These are phyloP conservation scores for Porites cylindrica DNA, from an alignment of 92 coral and sea anemone species.

Conservation along the genomic window DNA sequence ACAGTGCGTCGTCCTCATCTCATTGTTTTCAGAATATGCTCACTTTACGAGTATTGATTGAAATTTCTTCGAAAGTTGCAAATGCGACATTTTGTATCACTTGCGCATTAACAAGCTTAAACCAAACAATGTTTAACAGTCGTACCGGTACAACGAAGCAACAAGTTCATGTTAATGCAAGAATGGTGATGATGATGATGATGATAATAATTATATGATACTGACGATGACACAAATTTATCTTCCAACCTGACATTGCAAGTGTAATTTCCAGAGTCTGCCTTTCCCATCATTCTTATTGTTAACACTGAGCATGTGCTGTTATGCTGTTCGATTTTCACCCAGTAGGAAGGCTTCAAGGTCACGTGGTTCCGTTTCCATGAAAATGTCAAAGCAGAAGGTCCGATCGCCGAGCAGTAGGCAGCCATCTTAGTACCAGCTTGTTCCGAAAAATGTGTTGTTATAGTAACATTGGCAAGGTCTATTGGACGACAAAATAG, in stretches of 20 bases:
- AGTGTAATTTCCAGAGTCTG: slow-evolving; percentile 54
- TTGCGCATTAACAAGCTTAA: too few relatives aligned
- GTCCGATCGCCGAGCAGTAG: slow-evolving; percentile 39
- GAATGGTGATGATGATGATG: neutral
- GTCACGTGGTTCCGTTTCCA: slow-evolving; percentile 35
- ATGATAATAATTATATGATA: neutral
- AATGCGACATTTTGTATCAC: too few relatives aligned
- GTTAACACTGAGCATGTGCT: slow-evolving; percentile 44
- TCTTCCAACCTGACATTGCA: slow-evolving; percentile 51
- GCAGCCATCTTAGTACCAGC: neutral
- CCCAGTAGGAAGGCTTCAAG: slow-evolving; percentile 39
- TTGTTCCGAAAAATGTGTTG: neutral
- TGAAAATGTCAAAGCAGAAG: slow-evolving; percentile 23
- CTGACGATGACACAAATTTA: neutral
- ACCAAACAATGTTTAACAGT: too few relatives aligned
- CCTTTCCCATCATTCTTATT: slow-evolving; percentile 38
- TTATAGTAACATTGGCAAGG: slow-evolving; percentile 1
- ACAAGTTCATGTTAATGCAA: too few relatives aligned
- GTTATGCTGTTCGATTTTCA: slow-evolving; percentile 51
- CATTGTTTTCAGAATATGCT: too few relatives aligned
- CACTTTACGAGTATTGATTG: too few relatives aligned
- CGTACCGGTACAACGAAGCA: too few relatives aligned
- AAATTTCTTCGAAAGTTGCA: too few relatives aligned
- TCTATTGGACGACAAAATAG: neutral
- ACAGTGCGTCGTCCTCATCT: too few relatives aligned